Evolutionary conservation across 2,797 vertebrate genomes (phyloP), one percentile per base, ranked within the genome.

Genomic region (Phaenicophaeus curvirostris): DNA sequence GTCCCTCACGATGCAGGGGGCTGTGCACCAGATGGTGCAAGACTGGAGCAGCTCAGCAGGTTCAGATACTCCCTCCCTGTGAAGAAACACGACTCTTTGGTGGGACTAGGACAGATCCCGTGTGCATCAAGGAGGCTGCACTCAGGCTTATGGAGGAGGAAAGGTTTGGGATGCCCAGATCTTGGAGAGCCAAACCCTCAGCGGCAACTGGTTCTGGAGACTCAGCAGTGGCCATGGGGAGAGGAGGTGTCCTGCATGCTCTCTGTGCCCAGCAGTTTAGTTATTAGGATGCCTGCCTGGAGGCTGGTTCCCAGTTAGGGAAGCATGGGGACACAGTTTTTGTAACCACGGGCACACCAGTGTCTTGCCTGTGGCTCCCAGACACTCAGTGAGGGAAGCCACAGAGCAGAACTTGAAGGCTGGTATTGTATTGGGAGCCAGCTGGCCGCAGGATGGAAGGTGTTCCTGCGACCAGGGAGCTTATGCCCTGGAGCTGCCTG

Each of bases 321-420:
- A 89, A 89, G 41, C 61, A 55, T 4, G 30, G 57, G 37, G 85
- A 91, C 73, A 72, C 27, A 18, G 28, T 24, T 76, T 90, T 68
- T 2, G 0, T 74, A 89, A 86, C 94, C 87, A 90, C 93, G 93
- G 76, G 87, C 82, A 81, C 30, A 51, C 46, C 87, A 73, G 61
- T 21, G 0, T 68, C 54, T 87, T 80, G 72, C 82, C 66, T 86
- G 62, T 42, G 66, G 76, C 69, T 94, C 33, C 39, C 65, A 92
- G 57, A 51, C 37, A 35, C 31, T 71, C 66, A 42, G 17, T 1
- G 3, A 88, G 73, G 68, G 46, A 96, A 95, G 69, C 87, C 76
- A 68, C 73, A 86, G 72, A 85, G 57, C 41, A 80, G 68, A 93
- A 58, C 69, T 28, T 39, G 79, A 95, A 74, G 51, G 46, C 0